Conservation (phyloP, 1,140 invertebrate species). For the Phymastichus coffea region DNA sequence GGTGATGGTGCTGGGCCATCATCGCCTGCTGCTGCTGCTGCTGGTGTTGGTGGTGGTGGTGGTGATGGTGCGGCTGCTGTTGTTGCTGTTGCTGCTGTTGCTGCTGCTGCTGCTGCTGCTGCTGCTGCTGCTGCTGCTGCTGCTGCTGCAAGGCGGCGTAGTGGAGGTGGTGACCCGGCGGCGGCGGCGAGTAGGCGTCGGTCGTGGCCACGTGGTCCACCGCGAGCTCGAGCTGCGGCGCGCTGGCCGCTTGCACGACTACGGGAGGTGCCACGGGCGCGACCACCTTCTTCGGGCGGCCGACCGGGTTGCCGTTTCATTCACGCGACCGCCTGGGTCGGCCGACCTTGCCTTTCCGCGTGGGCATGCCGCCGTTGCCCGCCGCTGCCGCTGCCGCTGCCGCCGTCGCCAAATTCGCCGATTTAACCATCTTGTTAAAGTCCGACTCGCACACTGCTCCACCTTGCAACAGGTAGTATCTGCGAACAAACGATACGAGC, state of each 20-base stretch:
- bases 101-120: constrained; percentile 44
- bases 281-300: constrained; percentile 56
- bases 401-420: constrained; percentile 46
- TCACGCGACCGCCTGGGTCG: constrained; percentile 65
- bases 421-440: constrained; percentile 87
- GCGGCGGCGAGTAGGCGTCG: constrained; percentile 54
- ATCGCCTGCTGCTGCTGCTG: constrained; percentile 40
- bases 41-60: constrained; percentile 39
- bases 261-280: constrained; percentile 43
- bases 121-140: constrained; percentile 41
- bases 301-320: constrained; percentile 65
- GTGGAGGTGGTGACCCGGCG: constrained; percentile 54
- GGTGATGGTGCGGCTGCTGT: constrained; percentile 47
- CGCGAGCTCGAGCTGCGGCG: constrained; percentile 18
- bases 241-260: constrained; percentile 29
- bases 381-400: constrained; percentile 61
- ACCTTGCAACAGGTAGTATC: constrained; percentile 82
- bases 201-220: constrained; percentile 50
- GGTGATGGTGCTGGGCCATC: constrained; percentile 42
- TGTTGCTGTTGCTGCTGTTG: constrained; percentile 46
- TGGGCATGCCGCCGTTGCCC: constrained; percentile 62
- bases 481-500: constrained; percentile 47
- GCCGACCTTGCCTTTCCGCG: constrained; percentile 79
- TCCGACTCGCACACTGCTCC: constrained; percentile 88
- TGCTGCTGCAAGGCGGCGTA: constrained; percentile 42